A percentile compares a stretch with the other conserved stretches of the same genome.
Evolutionary conservation across 2,888 invertebrate species (phyloP).

Genomic region (Rhingia campestris): DNA sequence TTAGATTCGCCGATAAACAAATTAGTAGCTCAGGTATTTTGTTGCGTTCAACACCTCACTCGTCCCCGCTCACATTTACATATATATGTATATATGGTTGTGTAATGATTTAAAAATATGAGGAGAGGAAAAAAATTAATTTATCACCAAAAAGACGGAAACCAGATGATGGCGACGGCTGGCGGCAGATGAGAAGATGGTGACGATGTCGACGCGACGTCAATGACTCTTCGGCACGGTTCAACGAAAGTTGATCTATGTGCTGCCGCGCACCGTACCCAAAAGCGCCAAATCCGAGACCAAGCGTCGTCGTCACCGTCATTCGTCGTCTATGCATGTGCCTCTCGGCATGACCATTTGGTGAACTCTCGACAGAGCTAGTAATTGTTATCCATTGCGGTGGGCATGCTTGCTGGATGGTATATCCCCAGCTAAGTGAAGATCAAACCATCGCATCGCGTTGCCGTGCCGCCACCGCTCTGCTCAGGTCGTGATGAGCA

Average conservation of each 20-base stretch:
- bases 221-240: conserved; percentile 67
- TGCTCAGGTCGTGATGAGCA: conserved; percentile 67
- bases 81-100: conserved; percentile 39
- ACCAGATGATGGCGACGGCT: conserved; percentile 59
- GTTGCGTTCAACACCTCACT: background rate
- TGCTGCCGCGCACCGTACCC: conserved; percentile 18
- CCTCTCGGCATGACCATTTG: conserved; percentile 57
- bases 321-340: conserved; percentile 4
- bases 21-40: conserved; percentile 22
- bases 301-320: conserved; percentile 23
- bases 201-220: conserved; percentile 47
- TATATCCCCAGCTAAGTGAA: conserved; percentile 48
- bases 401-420: conserved; percentile 33
- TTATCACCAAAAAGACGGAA: conserved; percentile 65
- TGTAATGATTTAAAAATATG: conserved; percentile 30
- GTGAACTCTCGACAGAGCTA: conserved; percentile 41
- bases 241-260: conserved; percentile 73
- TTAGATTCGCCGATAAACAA: conserved; percentile 28
- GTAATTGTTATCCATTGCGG: conserved; percentile 45
- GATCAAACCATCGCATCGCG: conserved; percentile 33
- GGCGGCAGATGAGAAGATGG: conserved; percentile 54
- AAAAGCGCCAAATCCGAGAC: conserved; percentile 45
- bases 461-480: conserved; percentile 18
- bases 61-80: background rate
- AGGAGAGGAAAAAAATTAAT: conserved; percentile 47